Base-by-base conservation (phyloP, 2,113 vertebrate genomes). In the Terrapene triunguis region DNA sequence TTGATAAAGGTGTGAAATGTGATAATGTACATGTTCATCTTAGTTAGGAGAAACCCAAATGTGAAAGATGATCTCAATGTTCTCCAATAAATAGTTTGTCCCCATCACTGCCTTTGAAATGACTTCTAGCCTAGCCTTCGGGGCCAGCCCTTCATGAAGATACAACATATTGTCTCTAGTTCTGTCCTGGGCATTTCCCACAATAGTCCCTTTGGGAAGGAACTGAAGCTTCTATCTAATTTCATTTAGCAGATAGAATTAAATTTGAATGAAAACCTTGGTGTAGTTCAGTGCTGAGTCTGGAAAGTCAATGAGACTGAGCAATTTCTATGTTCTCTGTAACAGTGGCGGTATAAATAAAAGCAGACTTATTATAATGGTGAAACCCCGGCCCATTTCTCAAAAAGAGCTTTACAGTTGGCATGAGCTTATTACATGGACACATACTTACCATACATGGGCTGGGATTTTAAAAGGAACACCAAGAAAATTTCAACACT, bases 201-300 rank as follows among this genome's bases (percentile, higher is more conserved):
- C 14, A 89, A 5, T 19, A 59, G 29, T 53, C 5, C 50, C 38
- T 85, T 80, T 16, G 82, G 74, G 22, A 94, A 91, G 88, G 11
- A 55, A 82, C 35, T 86, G 62, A 86, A 92, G 25, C 11, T 76
- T 87, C 50, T 85, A 62, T 65, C 21, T 55, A 85, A 84, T 69
- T 91, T 86, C 10, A 76, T 29, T 88, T 90, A 51, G 21, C 22
- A 47, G 72, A 51, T 29, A 4, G 83, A 84, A 94, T 89, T 42
- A 93, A 25, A 93, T 86, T 90, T 90, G 27, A 94, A 87, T 48
- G 4, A 65, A 82, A 91, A 50, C 44, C 35, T 27, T 4, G n/a
- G 10, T 1, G 5, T 38, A 80, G 1, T 19, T 90, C 44, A 50
- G 32, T 88, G 59, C 7, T 87, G 48, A 88, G 57, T 47, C 81